Evolutionary conservation across 2,113 vertebrate species (phyloP), one percentile per base, ranked within the genome.

Genomic region (Ptilonorhynchus violaceus): DNA sequence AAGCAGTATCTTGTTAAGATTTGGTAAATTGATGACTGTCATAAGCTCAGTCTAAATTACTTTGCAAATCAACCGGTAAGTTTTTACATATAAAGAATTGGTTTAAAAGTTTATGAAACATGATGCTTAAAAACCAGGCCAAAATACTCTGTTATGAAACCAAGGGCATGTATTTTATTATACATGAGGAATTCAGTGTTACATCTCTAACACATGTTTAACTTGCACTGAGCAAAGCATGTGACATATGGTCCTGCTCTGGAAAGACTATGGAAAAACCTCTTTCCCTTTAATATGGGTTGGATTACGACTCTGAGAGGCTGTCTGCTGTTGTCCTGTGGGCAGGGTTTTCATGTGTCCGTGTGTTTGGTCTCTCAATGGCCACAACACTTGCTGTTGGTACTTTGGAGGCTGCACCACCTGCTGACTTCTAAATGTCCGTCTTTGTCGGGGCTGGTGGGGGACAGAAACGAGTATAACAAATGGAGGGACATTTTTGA

Each of bases 271-370:
- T 53, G 72, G 46, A 67, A 86, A 87, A 89, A 73, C 46, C 37
- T 75, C 74, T 76, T 97, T 85, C 8, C 30, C 33, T 74, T 86
- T 76, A 90, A 31, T 56, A 39, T 39, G 76, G n/a, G 23, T 50
- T 73, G 27, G 82, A 91, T 97, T 83, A 77, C 70, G 83, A 77
- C 80, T 56, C 68, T 24, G 55, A 80, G 83, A 80, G 59, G 47
- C 37, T 73, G 53, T 55, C 76, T 56, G 49, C 85, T 85, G 70
- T 55, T 83, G 67, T 80, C 67, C 46, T 58, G 33, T 41, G 42
- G 63, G 30, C 3, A 1, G 37, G 37, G 13, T 31, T 88, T 85
- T 82, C n/a, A 3, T 39, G 17, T 83, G 41, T 72, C 0, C 0
- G 3, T 39, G 69, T 58, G 53, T 47, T 73, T 60, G 67, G 15